phyloP scores from a whole-genome alignment of 2,888 invertebrate species.

The Sphecodes monilicornis region DNA sequence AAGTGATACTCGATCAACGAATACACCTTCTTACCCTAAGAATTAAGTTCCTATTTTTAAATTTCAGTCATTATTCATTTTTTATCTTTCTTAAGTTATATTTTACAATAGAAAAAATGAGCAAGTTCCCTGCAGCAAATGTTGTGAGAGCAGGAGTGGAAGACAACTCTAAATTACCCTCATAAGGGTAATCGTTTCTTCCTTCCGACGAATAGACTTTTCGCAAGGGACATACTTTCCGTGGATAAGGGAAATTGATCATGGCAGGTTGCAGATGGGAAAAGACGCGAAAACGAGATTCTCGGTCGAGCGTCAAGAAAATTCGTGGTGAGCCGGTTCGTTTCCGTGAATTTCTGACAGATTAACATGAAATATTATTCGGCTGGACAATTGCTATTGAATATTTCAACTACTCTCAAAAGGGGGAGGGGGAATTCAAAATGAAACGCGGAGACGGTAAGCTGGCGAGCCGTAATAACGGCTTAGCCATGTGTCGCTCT shows the following conservation, averaged over 20 bases:
- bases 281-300: not conserved
- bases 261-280: not conserved
- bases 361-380: constrained; percentile 11
- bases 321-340: not conserved
- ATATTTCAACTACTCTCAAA: not conserved
- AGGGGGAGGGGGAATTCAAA: not conserved
- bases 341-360: not conserved
- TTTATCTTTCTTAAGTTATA: too few species aligned
- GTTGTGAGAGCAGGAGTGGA: too few species aligned
- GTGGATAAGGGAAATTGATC: not conserved
- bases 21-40: too few species aligned
- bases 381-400: not conserved
- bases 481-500: constrained; percentile 21
- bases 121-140: not conserved
- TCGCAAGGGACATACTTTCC: too few species aligned
- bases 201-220: too few species aligned
- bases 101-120: too few species aligned
- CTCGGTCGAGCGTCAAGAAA: not conserved
- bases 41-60: too few species aligned
- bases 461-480: not conserved
- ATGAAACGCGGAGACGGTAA: not conserved
- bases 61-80: too few species aligned
- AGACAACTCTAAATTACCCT: too few species aligned
- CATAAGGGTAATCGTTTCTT: too few species aligned
- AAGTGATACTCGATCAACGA: not conserved